phyloP scores from a whole-genome alignment of 2,797 vertebrate genomes.

The Podarcis lilfordi region DNA sequence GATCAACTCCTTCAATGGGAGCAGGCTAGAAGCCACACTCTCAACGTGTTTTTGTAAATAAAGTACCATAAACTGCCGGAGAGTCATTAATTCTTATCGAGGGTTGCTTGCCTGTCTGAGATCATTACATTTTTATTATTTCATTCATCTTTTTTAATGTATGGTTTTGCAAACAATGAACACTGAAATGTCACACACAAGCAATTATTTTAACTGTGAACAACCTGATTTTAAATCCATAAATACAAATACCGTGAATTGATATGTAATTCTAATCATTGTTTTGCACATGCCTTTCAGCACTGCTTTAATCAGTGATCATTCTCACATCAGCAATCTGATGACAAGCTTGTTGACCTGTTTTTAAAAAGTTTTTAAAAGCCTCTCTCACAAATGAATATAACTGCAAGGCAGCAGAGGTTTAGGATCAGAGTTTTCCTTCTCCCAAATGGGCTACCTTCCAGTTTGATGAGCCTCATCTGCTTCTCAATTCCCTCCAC shows the following conservation, averaged over 20 bases:
- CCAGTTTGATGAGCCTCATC: too few species aligned
- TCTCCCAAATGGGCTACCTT: too few species aligned
- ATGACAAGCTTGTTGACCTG: neutral
- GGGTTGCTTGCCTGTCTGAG: too few species aligned
- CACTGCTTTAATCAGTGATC: neutral
- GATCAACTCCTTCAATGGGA: too few species aligned
- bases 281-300: neutral
- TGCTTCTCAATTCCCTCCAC: too few species aligned
- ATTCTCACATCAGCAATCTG: neutral
- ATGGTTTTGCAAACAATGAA: neutral
- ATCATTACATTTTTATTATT: too few species aligned
- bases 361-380: neutral
- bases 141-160: neutral
- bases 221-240: neutral
- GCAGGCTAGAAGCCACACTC: too few species aligned
- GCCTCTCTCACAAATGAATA: neutral
- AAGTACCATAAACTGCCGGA: too few species aligned
- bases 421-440: too few species aligned
- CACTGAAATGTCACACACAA: neutral
- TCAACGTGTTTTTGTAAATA: too few species aligned
- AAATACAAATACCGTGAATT: neutral
- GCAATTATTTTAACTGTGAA: constrained; percentile 6
- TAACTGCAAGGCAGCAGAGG: neutral
- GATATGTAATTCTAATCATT: neutral
- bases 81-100: too few species aligned